These are phyloP conservation scores for Spilosoma lubricipeda DNA, from an alignment of 2,888 invertebrate genomes.

Conservation along the genomic window DNA sequence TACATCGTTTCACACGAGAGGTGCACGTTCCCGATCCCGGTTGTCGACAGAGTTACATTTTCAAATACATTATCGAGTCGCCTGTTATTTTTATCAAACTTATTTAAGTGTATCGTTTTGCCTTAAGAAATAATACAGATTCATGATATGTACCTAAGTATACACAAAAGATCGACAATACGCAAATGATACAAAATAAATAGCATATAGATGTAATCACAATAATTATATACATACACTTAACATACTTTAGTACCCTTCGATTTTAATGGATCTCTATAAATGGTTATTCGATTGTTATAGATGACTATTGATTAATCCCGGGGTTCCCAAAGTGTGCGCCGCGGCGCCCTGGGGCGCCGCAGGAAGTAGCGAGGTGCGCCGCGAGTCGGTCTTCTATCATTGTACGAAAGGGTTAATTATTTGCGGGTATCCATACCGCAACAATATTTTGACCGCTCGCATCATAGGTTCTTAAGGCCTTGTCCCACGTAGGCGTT, in stretches of 20 bases:
- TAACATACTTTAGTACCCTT: slow-evolving; percentile 85
- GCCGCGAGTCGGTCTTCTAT: too few relatives aligned
- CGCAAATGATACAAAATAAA: slow-evolving; percentile 83
- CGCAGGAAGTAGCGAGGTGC: too few relatives aligned
- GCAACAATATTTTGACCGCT: too few relatives aligned
- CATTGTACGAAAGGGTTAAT: too few relatives aligned
- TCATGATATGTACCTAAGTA: slow-evolving; percentile 85
- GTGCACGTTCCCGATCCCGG: too few relatives aligned
- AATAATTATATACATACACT: slow-evolving; percentile 80
- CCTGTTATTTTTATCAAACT: slow-evolving; percentile 51
- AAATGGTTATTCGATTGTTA: slow-evolving; percentile 78
- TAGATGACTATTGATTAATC: slow-evolving; percentile 78
- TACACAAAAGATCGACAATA: slow-evolving; percentile 81
- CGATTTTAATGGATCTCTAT: slow-evolving; percentile 80
- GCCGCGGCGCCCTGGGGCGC: too few relatives aligned
- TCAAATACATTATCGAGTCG: slow-evolving; percentile 20
- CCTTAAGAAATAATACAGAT: slow-evolving; percentile 76
- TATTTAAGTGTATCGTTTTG: slow-evolving; percentile 60
- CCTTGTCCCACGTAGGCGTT: too few relatives aligned
- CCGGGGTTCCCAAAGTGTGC: too few relatives aligned
- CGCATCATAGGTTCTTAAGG: too few relatives aligned
- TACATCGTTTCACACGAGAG: neutral
- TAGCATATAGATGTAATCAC: slow-evolving; percentile 79
- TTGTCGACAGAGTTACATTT: too few relatives aligned
- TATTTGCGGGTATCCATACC: too few relatives aligned